Evolutionary conservation across 2,888 invertebrate genomes (phyloP).

Genomic region (Salticus scenicus): DNA sequence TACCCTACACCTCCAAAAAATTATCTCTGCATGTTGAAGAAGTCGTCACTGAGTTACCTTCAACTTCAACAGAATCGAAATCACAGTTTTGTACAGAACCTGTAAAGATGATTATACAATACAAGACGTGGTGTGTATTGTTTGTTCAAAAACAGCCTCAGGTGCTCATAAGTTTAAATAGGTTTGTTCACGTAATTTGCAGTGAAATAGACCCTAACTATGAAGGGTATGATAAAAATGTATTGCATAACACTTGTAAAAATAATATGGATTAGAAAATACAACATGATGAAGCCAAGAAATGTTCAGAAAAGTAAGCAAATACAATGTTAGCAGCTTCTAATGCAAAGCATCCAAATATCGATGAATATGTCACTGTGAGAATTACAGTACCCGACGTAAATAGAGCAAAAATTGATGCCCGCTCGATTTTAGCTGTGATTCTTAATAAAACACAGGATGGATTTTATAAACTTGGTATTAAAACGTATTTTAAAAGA

Average conservation of each 20-base stretch:
- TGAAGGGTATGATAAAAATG: neutral
- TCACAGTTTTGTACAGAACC: neutral
- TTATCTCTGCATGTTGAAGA: conserved; percentile 35
- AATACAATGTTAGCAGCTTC: no score
- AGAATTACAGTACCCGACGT: neutral
- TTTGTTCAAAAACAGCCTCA: neutral
- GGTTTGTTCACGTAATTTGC: no score
- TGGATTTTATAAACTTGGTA: no score
- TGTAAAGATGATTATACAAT: neutral
- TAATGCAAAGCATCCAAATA: neutral
- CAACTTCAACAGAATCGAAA: conserved; percentile 21
- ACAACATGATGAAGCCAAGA: no score
- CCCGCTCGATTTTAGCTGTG: no score
- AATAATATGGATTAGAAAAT: no score
- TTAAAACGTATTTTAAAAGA: no score
- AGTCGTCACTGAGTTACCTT: conserved; percentile 24
- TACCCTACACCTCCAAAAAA: conserved; percentile 35
- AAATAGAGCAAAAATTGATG: no score
- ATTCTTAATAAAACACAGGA: no score
- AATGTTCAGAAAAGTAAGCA: no score
- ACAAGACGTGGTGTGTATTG: neutral
- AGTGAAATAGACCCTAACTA: neutral
- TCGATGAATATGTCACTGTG: neutral
- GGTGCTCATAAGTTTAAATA: neutral
- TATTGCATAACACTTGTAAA: neutral